Evolutionary conservation across 2,797 vertebrate species (phyloP), one percentile per base, ranked within the genome.

Genomic region (Lithobates pipiens): DNA sequence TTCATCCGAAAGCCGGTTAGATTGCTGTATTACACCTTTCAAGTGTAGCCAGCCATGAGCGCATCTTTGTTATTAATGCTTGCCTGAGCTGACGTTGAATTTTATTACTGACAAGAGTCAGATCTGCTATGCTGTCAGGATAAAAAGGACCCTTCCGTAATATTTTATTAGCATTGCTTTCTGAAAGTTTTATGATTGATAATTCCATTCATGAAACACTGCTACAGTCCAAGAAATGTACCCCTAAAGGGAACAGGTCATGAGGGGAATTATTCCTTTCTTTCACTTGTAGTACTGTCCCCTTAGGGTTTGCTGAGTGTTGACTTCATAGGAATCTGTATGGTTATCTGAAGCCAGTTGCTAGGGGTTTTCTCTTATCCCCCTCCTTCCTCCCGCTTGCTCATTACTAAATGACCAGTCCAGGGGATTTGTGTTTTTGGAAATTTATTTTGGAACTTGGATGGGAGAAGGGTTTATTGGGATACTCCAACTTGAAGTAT

Each of bases 1-100:
- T 83, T 74, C 80, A 83, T 83, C 54, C 80, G 39, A 67, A 83
- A 68, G 80, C 71, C 70, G 36, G 15, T 21, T 68, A 77, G 70
- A 69, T 86, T 83, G 74, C 54, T 57, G 54, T 79, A 65, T 75
- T 74, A 83, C 61, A 75, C 86, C 86, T 87, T 84, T 87, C 81
- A 87, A 57, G 76, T 75, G 32, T 80, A 65, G 54, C 74, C 76
- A 87, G 50, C 69, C 73, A 77, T 83, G 82, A 80, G 61, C 69
- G 81, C 69, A 76, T 70, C 36, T 27, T 75, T 80, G 46, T 84
- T 87, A 83, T 68, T 83, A 83, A 77, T 83, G 81, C 63, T 76
- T 76, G 44, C 63, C 44, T 80, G 86, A 76, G 54, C 80, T 68
- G 63, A 76, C 44, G 61, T 81, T 21, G 46, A 50, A 44, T 80